Percentiles rank a stretch among this genome's conserved stretches.
phyloP scores from a whole-genome alignment of 2,888 invertebrate species.

The Camptogramma bilineatum region DNA sequence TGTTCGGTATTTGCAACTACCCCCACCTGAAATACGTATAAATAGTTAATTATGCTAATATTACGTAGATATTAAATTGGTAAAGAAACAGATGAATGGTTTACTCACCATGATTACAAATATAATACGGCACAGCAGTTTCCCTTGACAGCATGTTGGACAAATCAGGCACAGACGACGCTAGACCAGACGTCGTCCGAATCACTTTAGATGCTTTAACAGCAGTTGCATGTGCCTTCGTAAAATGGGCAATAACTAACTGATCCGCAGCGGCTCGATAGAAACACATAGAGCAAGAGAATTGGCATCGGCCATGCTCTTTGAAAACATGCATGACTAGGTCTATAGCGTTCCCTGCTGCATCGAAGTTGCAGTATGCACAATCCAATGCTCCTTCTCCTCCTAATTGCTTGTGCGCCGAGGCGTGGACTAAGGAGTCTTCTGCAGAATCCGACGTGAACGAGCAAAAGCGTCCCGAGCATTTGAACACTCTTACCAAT shows the following conservation, averaged over 20 bases:
- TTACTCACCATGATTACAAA: slow-evolving; percentile 63
- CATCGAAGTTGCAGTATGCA: slow-evolving; percentile 83
- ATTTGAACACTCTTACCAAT: slow-evolving; percentile 75
- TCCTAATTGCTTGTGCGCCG: slow-evolving; percentile 66
- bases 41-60: neutral
- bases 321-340: slow-evolving; percentile 86
- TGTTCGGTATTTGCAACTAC: slow-evolving; percentile 63
- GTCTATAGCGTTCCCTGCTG: slow-evolving; percentile 63
- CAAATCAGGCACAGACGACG: slow-evolving; percentile 43
- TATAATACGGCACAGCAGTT: slow-evolving; percentile 66
- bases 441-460: slow-evolving; percentile 70
- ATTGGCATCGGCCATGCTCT: slow-evolving; percentile 86
- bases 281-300: slow-evolving; percentile 88
- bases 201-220: slow-evolving; percentile 49
- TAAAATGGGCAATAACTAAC: slow-evolving; percentile 86
- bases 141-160: slow-evolving; percentile 59
- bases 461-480: slow-evolving; percentile 75
- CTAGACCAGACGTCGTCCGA: slow-evolving; percentile 48
- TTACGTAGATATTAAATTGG: neutral
- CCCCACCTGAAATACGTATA: slow-evolving; percentile 43
- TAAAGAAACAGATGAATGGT: neutral
- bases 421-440: slow-evolving; percentile 69
- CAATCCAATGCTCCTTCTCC: slow-evolving; percentile 82
- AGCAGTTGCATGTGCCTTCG: slow-evolving; percentile 59
- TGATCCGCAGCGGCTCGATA: slow-evolving; percentile 87